phyloP scores from a whole-genome alignment of 2,113 vertebrate genomes.

The Rana temporaria region DNA sequence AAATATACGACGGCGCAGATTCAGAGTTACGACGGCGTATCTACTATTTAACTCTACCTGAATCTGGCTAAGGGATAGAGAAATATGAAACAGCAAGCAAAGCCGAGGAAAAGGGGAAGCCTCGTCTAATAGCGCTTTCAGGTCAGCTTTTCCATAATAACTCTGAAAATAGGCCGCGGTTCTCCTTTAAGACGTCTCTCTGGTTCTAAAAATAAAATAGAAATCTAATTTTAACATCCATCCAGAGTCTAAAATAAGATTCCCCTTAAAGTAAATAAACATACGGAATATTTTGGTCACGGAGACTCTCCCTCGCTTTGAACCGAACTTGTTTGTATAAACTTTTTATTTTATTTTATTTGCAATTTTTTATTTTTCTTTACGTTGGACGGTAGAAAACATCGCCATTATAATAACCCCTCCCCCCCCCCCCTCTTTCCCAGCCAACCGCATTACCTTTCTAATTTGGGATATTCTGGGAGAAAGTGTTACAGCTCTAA shows the following conservation, averaged over 20 bases:
- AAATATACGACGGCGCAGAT: too few relatives aligned
- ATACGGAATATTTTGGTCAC: conserved; percentile 18
- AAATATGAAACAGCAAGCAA: background rate
- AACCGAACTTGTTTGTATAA: conserved; percentile 5
- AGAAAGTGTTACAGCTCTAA: conserved; percentile 45
- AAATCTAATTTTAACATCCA: conserved; percentile 6
- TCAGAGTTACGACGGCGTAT: too few relatives aligned
- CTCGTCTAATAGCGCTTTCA: background rate
- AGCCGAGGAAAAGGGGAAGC: background rate
- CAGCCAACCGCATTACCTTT: conserved; percentile 33
- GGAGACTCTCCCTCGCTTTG: background rate
- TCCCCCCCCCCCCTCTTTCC: background rate
- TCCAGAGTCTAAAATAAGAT: conserved; percentile 18
- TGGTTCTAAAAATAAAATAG: conserved; percentile 13
- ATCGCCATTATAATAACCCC: conserved; percentile 1
- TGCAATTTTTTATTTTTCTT: background rate
- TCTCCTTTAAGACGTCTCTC: conserved; percentile 9
- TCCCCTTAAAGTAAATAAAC: conserved; percentile 5
- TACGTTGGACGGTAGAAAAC: background rate
- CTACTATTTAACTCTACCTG: too few relatives aligned
- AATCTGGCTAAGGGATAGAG: too few relatives aligned
- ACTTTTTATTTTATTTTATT: background rate
- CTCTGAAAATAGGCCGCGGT: background rate
- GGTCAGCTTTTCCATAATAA: background rate
- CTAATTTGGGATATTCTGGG: conserved; percentile 45